Conservation (phyloP, 2,113 vertebrate species). For the Emydocephalus ijimae region DNA sequence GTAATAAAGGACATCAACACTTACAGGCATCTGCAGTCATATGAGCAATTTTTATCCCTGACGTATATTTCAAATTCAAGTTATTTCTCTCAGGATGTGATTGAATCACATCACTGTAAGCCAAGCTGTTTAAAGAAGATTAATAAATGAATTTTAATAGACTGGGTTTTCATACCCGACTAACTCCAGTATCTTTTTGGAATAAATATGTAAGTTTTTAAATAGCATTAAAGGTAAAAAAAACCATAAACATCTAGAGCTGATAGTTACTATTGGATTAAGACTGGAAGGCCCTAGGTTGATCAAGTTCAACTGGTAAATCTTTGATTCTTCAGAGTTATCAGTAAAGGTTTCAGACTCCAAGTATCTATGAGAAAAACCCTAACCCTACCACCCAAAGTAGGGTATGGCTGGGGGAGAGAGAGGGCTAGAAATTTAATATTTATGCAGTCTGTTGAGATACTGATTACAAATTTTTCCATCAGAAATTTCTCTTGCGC, state of each 20-base stretch:
- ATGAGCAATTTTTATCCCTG: not conserved
- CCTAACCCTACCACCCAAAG: not conserved
- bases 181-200: not conserved
- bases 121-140: not conserved
- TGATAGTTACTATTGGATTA: not conserved
- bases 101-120: not conserved
- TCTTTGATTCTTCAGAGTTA: not conserved
- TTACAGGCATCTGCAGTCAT: not conserved
- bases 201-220: not conserved
- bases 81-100: not conserved
- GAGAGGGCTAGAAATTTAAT: not conserved
- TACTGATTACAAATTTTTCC: not conserved
- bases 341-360: not conserved
- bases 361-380: not conserved
- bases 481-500: not conserved
- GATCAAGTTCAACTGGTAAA: not conserved
- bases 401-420: not conserved
- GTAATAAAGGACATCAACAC: not conserved
- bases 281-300: not conserved
- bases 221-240: not conserved
- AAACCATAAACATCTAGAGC: not conserved
- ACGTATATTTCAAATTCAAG: not conserved
- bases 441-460: not conserved
- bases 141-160: not conserved
- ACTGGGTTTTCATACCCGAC: not conserved